Percentiles rank a stretch among this genome's conserved stretches.
Evolutionary conservation across 92 coral and sea anemone genomes (phyloP).

Genomic region (Plumapathes pennacea): DNA sequence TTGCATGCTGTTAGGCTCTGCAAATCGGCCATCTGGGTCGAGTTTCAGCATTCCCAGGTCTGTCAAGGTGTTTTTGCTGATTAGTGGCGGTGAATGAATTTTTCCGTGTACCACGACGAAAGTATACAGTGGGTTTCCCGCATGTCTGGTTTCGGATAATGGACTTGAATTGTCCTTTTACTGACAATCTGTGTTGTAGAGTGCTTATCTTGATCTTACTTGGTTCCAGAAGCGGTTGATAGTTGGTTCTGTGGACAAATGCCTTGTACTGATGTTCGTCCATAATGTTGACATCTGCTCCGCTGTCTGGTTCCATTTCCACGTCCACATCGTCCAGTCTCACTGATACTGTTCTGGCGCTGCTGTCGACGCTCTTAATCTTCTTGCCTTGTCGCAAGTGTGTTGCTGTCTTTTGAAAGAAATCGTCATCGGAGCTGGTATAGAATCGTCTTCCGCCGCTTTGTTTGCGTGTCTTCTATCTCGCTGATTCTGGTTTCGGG

Average conservation of each 20-base stretch:
- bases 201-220: slow-evolving; percentile 28
- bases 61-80: slow-evolving; percentile 33
- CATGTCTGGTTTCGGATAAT: slow-evolving; percentile 21
- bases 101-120: slow-evolving; percentile 32
- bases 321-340: slow-evolving; percentile 58
- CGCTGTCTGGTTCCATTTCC: slow-evolving; percentile 62
- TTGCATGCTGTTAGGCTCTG: slow-evolving; percentile 5
- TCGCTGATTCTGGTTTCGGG: too few species aligned
- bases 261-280: slow-evolving; percentile 56
- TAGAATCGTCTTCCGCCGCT: slow-evolving; percentile 27
- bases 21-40: slow-evolving; percentile 9
- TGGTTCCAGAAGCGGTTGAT: slow-evolving; percentile 1
- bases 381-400: slow-evolving; percentile 27
- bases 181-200: too few species aligned
- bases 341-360: slow-evolving; percentile 35
- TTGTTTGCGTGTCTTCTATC: slow-evolving; percentile 15
- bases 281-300: slow-evolving; percentile 67
- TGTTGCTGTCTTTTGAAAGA: slow-evolving; percentile 38
- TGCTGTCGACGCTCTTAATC: slow-evolving; percentile 7
- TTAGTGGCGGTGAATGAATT: slow-evolving; percentile 41
- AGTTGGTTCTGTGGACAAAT: neutral
- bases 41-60: slow-evolving; percentile 8
- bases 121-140: slow-evolving; percentile 15
- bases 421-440: slow-evolving; percentile 65
- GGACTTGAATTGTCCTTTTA: slow-evolving; percentile 3